phyloP scores from a whole-genome alignment of 2,113 vertebrate species.

The Menidia beryllina region DNA sequence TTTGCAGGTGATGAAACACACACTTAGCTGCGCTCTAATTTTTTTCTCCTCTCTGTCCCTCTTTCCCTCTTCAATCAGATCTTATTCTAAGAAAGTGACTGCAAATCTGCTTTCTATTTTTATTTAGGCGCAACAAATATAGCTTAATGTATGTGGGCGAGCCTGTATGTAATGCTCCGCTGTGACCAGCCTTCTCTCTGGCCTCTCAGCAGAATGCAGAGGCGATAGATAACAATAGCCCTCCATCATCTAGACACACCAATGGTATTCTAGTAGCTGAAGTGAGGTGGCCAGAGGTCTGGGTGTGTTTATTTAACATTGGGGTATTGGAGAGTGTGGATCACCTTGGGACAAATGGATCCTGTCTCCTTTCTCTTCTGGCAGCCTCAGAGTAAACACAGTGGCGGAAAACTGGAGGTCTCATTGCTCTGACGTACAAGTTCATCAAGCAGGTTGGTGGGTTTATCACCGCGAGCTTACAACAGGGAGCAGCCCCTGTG shows the following conservation, averaged over 20 bases:
- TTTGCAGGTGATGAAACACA: conserved; percentile 88
- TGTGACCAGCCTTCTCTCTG: conserved; percentile 56
- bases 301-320: conserved; percentile 79
- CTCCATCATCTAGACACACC: conserved; percentile 79
- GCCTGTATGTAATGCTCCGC: conserved; percentile 60
- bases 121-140: conserved; percentile 82
- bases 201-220: conserved; percentile 71
- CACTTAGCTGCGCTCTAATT: conserved; percentile 86
- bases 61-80: conserved; percentile 81
- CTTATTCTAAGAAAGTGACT: conserved; percentile 81
- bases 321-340: conserved; percentile 59
- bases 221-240: conserved; percentile 80
- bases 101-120: conserved; percentile 81
- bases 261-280: conserved; percentile 72
- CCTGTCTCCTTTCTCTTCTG: conserved; percentile 52
- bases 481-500: conserved; percentile 15
- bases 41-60: conserved; percentile 40
- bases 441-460: conserved; percentile 63
- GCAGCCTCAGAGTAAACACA: conserved; percentile 70
- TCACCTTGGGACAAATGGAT: conserved; percentile 80
- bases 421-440: conserved; percentile 64
- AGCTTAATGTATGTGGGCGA: conserved; percentile 67
- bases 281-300: conserved; percentile 75
- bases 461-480: conserved; percentile 37
- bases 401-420: conserved; percentile 65